Conservation (phyloP, 2,888 invertebrate species). For the Limnephilus rhombicus region DNA sequence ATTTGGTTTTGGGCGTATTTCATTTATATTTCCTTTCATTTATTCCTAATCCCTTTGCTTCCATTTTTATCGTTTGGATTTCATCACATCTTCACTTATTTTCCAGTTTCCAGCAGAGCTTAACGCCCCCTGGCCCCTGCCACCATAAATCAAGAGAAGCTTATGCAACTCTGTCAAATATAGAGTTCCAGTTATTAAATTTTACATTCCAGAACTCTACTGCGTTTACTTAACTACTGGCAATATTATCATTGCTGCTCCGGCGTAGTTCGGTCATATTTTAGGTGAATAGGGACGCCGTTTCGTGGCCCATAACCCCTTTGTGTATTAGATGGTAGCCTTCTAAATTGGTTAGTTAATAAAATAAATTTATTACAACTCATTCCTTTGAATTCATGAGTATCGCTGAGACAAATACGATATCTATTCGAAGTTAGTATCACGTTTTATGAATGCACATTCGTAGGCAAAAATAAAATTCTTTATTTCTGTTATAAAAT, state of each 20-base stretch:
- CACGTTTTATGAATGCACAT: background rate
- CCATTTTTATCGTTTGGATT: conserved; percentile 30
- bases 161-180: conserved; percentile 51
- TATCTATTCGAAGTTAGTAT: background rate
- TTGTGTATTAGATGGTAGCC: background rate
- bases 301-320: background rate
- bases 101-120: conserved; percentile 1
- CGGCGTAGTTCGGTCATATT: background rate
- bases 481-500: background rate
- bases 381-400: background rate
- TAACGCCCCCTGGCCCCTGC: background rate
- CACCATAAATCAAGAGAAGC: conserved; percentile 46
- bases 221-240: conserved; percentile 5
- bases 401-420: background rate
- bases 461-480: background rate
- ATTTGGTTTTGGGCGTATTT: conserved; percentile 10
- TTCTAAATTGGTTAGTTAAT: background rate
- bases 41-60: conserved; percentile 38
- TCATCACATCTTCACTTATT: conserved; percentile 42
- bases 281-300: background rate
- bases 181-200: conserved; percentile 49
- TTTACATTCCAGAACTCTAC: conserved; percentile 35
- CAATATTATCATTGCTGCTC: background rate
- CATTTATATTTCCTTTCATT: conserved; percentile 37
- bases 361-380: background rate